Evolutionary conservation across 2,888 invertebrate species (phyloP).

Genomic region (Thelaira solivaga): DNA sequence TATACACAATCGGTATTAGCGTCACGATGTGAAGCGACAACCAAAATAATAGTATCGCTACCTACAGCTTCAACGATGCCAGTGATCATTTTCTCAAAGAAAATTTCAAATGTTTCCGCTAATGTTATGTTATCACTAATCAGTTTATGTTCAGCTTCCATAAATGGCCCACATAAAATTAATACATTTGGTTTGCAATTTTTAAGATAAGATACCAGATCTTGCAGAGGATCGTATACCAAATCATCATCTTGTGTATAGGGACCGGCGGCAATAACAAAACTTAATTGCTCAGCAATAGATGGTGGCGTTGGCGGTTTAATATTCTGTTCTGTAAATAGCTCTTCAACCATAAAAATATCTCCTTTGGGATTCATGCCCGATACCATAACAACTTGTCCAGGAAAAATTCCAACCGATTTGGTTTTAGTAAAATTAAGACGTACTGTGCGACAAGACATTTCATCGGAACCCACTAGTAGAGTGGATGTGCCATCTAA

Average conservation of each 20-base stretch:
- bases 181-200: constrained; percentile 86
- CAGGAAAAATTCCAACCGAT: constrained; percentile 75
- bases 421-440: constrained; percentile 78
- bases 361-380: constrained; percentile 86
- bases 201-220: constrained; percentile 83
- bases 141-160: constrained; percentile 84
- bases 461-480: constrained; percentile 82
- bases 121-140: constrained; percentile 80
- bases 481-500: constrained; percentile 84
- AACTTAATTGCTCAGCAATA: constrained; percentile 80
- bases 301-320: constrained; percentile 76
- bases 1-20: constrained; percentile 87
- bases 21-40: constrained; percentile 88
- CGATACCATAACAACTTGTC: constrained; percentile 81
- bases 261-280: constrained; percentile 90
- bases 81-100: constrained; percentile 85
- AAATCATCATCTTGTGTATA: constrained; percentile 88
- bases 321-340: constrained; percentile 80
- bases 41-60: constrained; percentile 84
- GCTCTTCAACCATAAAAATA: constrained; percentile 82
- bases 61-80: constrained; percentile 82
- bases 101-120: constrained; percentile 83
- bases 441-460: constrained; percentile 78
- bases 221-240: constrained; percentile 88
- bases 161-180: constrained; percentile 90